A percentile compares a stretch with the other conserved stretches of the same genome.
phyloP scores from a whole-genome alignment of 2,797 vertebrate genomes.

The Champsocephalus gunnari region DNA sequence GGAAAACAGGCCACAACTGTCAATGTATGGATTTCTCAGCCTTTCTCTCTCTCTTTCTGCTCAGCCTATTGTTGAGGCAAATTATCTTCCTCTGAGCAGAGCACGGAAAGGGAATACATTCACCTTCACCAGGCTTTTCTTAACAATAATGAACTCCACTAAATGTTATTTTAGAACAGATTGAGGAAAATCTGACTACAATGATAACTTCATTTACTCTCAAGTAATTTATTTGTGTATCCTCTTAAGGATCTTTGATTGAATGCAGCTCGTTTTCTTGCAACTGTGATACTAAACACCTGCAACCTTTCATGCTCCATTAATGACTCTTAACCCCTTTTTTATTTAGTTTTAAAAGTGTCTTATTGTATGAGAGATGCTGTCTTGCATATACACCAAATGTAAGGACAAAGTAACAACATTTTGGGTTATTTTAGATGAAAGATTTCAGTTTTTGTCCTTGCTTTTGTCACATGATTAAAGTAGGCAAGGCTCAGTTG shows the following conservation, averaged over 20 bases:
- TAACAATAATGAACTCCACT: not conserved
- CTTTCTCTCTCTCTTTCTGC: conserved; percentile 11
- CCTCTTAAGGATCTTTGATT: conserved; percentile 4
- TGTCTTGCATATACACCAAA: not conserved
- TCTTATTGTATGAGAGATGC: not conserved
- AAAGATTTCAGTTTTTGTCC: not conserved
- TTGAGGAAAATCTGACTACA: not conserved
- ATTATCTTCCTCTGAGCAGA: not conserved
- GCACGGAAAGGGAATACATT: not conserved
- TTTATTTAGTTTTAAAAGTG: not conserved
- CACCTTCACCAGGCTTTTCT: conserved; percentile 3
- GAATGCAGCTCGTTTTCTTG: not conserved
- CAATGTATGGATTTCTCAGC: conserved; percentile 13
- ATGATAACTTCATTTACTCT: not conserved
- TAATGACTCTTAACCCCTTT: not conserved
- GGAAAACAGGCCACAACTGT: conserved; percentile 3
- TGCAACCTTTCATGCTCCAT: not conserved
- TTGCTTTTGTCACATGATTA: not conserved
- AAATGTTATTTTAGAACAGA: not conserved
- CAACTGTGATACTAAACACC: not conserved
- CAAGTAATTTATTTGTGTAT: not conserved
- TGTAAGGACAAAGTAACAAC: not conserved
- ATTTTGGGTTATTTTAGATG: not conserved
- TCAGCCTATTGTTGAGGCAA: conserved; percentile 10
- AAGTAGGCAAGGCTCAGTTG: not conserved